phyloP scores from a whole-genome alignment of 1,140 invertebrate species.

The Coenobita brevimanus region DNA sequence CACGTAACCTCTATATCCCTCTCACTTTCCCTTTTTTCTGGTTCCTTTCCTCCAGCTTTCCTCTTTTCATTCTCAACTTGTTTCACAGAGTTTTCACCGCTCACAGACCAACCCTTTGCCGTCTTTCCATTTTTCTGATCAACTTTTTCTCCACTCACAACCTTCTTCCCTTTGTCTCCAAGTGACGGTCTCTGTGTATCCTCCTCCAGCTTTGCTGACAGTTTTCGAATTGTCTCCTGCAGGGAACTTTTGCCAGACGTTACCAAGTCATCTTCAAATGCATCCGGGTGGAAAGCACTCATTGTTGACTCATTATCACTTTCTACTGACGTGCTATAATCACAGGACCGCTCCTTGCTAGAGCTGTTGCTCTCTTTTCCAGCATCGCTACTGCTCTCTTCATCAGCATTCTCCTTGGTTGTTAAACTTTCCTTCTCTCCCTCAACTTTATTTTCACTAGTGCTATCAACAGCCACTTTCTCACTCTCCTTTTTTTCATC shows the following conservation, averaged over 20 bases:
- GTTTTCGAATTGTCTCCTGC: slow-evolving; percentile 46
- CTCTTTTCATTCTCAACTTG: neutral
- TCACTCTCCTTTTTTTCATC: neutral
- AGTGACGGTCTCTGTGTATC: slow-evolving; percentile 4
- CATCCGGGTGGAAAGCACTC: slow-evolving; percentile 43
- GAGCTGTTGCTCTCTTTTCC: neutral
- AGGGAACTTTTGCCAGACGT: slow-evolving; percentile 29
- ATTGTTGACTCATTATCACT: slow-evolving; percentile 54
- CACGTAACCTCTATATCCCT: neutral
- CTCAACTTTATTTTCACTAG: neutral
- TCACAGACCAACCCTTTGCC: neutral
- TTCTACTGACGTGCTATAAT: slow-evolving; percentile 2
- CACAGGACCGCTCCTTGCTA: neutral
- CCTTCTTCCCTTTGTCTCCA: neutral
- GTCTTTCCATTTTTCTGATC: neutral
- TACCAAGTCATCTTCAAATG: slow-evolving; percentile 37
- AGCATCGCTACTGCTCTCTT: neutral
- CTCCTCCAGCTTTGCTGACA: slow-evolving; percentile 31
- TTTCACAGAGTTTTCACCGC: neutral
- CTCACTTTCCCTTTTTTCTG: neutral
- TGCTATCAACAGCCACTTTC: neutral
- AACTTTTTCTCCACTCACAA: no score
- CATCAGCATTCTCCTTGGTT: neutral
- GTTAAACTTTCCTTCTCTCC: neutral
- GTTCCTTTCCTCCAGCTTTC: no score